phyloP scores from a whole-genome alignment of 2,797 vertebrate species.

The Crocidura indochinensis region DNA sequence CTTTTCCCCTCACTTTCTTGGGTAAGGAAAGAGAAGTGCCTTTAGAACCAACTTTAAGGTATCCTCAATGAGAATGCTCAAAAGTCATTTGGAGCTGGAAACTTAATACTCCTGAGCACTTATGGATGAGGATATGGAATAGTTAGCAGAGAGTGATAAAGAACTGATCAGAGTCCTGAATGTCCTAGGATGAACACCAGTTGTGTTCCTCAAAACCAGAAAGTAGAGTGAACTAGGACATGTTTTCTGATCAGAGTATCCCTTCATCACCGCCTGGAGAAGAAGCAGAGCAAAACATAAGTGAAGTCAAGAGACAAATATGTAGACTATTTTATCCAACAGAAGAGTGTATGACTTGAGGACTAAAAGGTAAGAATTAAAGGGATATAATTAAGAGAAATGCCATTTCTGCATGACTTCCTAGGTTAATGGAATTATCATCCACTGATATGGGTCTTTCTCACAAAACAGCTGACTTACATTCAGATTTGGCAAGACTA shows the following conservation, averaged over 20 bases:
- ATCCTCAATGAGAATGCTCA: background rate
- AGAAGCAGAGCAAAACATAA: background rate
- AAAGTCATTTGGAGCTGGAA: background rate
- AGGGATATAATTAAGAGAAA: background rate
- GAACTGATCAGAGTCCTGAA: background rate
- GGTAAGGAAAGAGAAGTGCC: background rate
- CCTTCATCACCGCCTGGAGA: background rate
- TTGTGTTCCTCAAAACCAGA: background rate
- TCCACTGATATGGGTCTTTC: background rate
- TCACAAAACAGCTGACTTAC: background rate
- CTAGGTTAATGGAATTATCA: background rate
- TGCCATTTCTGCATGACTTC: background rate
- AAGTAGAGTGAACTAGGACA: background rate
- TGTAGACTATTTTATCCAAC: background rate
- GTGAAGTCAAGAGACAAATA: background rate
- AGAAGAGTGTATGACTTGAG: background rate
- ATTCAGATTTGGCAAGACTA: background rate
- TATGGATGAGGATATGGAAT: background rate
- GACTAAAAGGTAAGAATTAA: background rate
- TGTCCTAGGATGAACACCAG: background rate
- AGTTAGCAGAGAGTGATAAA: background rate
- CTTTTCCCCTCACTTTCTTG: background rate
- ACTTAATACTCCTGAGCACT: background rate
- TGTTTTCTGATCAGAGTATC: background rate
- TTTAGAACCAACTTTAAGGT: background rate